These are phyloP conservation scores for Spheniscus mendiculus DNA, from an alignment of 2,113 vertebrate species.

Conservation along the genomic window DNA sequence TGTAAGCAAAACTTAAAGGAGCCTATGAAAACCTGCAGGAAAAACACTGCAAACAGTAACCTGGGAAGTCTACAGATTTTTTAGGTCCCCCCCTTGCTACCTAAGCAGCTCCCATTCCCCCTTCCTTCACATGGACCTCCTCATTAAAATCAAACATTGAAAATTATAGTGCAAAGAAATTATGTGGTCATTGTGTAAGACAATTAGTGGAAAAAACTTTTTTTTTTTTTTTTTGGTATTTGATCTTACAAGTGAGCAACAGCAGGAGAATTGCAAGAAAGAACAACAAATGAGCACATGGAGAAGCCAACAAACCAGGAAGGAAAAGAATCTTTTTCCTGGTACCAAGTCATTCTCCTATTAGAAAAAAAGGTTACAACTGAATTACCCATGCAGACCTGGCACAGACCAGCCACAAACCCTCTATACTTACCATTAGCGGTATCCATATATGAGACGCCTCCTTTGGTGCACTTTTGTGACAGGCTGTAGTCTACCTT, in stretches of 20 bases:
- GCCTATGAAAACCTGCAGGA: not conserved
- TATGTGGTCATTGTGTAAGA: not conserved
- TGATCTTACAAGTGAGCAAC: not conserved
- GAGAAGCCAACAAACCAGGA: not conserved
- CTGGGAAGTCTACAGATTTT: not conserved
- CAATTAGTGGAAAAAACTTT: not conserved
- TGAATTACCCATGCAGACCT: not conserved
- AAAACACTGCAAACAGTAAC: not conserved
- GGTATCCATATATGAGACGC: fast-evolving
- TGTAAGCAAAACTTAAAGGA: not conserved
- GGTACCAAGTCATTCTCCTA: not conserved
- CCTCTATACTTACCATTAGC: not conserved
- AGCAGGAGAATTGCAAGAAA: not conserved
- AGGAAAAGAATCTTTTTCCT: not conserved
- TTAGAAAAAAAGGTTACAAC: not conserved
- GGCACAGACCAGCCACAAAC: not conserved
- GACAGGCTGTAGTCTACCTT: not conserved
- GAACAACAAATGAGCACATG: not conserved
- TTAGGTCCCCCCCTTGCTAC: not conserved
- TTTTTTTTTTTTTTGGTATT: not conserved
- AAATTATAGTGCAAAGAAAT: not conserved
- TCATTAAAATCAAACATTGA: not conserved
- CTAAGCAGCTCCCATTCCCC: not conserved
- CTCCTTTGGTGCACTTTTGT: not conserved
- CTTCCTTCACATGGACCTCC: not conserved